Percentiles rank a stretch among this genome's conserved stretches.
phyloP scores from a whole-genome alignment of 2,113 vertebrate species.

The Entomyzon cyanotis region DNA sequence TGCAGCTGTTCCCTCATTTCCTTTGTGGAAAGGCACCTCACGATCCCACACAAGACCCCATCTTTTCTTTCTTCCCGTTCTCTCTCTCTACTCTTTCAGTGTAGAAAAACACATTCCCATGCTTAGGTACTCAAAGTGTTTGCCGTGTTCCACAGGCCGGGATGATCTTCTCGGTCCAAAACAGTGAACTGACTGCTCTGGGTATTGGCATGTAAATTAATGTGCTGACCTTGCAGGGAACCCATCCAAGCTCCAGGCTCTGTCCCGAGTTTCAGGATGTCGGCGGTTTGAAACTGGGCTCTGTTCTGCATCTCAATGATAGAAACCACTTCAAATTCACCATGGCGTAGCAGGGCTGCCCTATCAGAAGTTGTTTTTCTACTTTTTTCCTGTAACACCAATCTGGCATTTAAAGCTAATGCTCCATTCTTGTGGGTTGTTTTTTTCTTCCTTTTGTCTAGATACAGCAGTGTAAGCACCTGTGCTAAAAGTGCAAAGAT shows the following conservation, averaged over 20 bases:
- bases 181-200: not conserved
- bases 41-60: not conserved
- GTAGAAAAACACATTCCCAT: slow-evolving; percentile 51
- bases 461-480: not conserved
- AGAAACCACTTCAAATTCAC: slow-evolving; percentile 53
- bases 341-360: not conserved
- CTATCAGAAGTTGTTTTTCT: slow-evolving; percentile 37
- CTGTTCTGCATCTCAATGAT: slow-evolving; percentile 54
- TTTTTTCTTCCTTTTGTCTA: not conserved
- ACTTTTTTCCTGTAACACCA: not conserved
- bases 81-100: slow-evolving; percentile 31
- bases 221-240: slow-evolving; percentile 55
- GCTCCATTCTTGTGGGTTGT: not conserved
- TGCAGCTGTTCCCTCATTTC: not conserved
- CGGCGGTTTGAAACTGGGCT: not conserved
- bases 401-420: not conserved
- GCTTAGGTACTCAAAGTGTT: slow-evolving; percentile 41
- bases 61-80: slow-evolving; percentile 17
- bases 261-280: slow-evolving; percentile 52
- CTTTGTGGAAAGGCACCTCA: not conserved
- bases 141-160: not conserved
- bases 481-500: not conserved
- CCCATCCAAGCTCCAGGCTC: slow-evolving; percentile 10
- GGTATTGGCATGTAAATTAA: slow-evolving; percentile 68
- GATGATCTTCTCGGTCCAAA: slow-evolving; percentile 38